Conservation (phyloP, 1,140 invertebrate species). For the Ectropis grisescens region DNA sequence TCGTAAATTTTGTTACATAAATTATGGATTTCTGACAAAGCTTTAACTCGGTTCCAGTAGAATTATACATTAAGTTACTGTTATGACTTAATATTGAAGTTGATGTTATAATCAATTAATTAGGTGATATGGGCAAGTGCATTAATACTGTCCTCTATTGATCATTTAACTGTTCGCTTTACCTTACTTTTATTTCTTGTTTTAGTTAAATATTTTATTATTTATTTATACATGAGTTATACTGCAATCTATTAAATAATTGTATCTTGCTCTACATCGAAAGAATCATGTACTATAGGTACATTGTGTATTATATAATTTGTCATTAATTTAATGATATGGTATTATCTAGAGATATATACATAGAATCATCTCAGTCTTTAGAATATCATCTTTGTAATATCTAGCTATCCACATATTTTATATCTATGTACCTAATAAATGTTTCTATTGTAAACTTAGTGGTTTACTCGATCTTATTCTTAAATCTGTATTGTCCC, state of each 20-base stretch:
- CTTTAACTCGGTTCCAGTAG: slow-evolving; percentile 69
- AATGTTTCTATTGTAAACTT: slow-evolving; percentile 64
- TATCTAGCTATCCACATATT: slow-evolving; percentile 51
- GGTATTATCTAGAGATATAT: too few relatives aligned
- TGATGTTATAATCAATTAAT: slow-evolving; percentile 67
- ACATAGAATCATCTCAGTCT: slow-evolving; percentile 29
- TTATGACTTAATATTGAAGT: slow-evolving; percentile 65
- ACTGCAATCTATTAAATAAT: slow-evolving; percentile 26
- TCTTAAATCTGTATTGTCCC: slow-evolving; percentile 58
- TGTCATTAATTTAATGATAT: slow-evolving; percentile 4
- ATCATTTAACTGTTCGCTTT: slow-evolving; percentile 59
- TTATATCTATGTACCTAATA: slow-evolving; percentile 61
- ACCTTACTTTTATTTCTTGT: slow-evolving; percentile 61
- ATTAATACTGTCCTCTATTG: slow-evolving; percentile 63
- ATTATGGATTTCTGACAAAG: slow-evolving; percentile 67
- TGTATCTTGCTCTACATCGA: slow-evolving; percentile 41
- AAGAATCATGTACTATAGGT: slow-evolving; percentile 20
- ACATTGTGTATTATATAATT: slow-evolving; percentile 16
- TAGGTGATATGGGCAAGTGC: slow-evolving; percentile 65
- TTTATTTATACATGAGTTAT: slow-evolving; percentile 59
- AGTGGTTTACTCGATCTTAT: slow-evolving; percentile 55
- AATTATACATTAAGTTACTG: slow-evolving; percentile 68
- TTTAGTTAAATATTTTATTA: slow-evolving; percentile 69
- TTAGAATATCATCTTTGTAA: slow-evolving; percentile 41
- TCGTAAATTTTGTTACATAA: slow-evolving; percentile 64